Evolutionary conservation across 1,140 invertebrate genomes (phyloP), one percentile per base, ranked within the genome.

Genomic region (Heterodera schachtii): DNA sequence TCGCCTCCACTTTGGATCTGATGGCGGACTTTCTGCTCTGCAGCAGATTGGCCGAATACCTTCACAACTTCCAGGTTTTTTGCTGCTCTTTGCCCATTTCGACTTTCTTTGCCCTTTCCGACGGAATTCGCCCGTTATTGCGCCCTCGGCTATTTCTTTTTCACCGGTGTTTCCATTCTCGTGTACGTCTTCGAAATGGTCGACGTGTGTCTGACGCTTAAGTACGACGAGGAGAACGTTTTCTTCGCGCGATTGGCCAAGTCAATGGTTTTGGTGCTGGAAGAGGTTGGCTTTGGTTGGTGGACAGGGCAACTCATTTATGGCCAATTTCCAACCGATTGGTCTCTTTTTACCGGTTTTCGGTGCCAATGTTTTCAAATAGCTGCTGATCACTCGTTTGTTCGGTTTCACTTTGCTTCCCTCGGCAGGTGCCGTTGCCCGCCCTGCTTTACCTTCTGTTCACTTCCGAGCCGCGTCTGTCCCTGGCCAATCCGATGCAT

Each of bases 111-210:
- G 3, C n/a, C 75, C 60, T 89, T 90, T 74, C 73, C 89, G 69
- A 84, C 84, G 67, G 81, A 90, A 44, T 81, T 70, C 2, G 88
- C 88, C 11, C 75, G 79, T 5, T 82, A 84, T 69, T 90, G 89
- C 57, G 88, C 88, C 8, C 86, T 88, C 75, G 88, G 88, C 13
- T 89, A 89, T 74, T 89, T 89, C 60, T 89, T 89, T 80, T 89
- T 89, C 75, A 89, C 88, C 3, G 89, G 86, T 43, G 82, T 89
- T 57, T 85, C 83, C 64, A 75, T 89, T 31, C 79, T 89, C 19
- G 89, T 90, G 13, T 89, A 89, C 78, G 77, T 90, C 31, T 87
- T 90, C 47, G 87, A 89, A 75, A 89, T 89, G 85, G 81, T 85
- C 43, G 88, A 89, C 77, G 87, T 89, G 16, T 89, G 89, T 67